Percentiles rank a stretch among this genome's conserved stretches.
Evolutionary conservation across 30 jellyfish, hydroid and myxozoan genomes (phyloP).

Genomic region (Aurelia sp.): DNA sequence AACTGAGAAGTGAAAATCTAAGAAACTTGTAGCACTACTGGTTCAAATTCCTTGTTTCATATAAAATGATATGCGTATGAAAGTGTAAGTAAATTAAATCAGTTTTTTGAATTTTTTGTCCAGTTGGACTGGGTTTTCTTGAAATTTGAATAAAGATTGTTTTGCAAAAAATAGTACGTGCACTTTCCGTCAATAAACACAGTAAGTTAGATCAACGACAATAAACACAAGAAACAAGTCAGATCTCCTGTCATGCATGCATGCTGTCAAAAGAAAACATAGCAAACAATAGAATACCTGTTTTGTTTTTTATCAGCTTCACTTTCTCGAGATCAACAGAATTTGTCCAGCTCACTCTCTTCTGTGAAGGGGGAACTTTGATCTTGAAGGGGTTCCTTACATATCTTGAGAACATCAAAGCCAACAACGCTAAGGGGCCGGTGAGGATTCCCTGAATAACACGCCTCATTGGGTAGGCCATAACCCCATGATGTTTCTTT

Average conservation of each 20-base stretch:
- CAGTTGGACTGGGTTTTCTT: no score
- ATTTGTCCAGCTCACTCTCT: constrained; percentile 95
- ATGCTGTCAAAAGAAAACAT: neutral
- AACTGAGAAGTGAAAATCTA: no score
- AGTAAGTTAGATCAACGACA: no score
- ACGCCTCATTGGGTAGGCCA: constrained; percentile 84
- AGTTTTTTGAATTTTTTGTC: no score
- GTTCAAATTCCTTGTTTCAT: no score
- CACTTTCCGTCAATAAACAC: no score
- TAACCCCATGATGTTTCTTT: constrained; percentile 67
- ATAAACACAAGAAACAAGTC: no score
- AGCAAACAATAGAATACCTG: constrained; percentile 58
- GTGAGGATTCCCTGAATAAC: constrained; percentile 81
- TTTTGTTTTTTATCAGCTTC: constrained; percentile 61
- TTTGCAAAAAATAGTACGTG: no score
- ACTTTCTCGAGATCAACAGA: constrained; percentile 73
- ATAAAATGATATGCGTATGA: no score
- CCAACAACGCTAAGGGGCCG: constrained; percentile 91
- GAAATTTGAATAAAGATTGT: no score
- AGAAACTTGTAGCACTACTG: no score
- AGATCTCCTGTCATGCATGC: neutral
- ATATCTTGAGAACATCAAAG: constrained; percentile 74
- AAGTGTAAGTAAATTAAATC: no score
- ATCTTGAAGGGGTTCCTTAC: constrained; percentile 90
- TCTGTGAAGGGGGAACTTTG: constrained; percentile 68